Conservation (phyloP, 2,113 vertebrate species). For the Clarias macrocephalus region DNA sequence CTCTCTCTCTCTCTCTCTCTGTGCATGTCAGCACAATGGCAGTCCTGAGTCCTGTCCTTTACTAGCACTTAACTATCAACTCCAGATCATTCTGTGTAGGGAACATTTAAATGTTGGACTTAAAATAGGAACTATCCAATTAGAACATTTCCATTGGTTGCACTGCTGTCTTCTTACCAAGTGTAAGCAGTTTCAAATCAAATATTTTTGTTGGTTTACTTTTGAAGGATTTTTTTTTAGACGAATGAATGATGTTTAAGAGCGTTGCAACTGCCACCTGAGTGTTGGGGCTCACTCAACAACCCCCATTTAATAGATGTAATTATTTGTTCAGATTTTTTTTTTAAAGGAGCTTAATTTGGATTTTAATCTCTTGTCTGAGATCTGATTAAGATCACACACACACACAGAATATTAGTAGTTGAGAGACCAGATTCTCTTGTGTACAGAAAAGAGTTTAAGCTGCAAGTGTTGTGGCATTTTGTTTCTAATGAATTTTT, state of each 20-base stretch:
- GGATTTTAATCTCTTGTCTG: conserved; percentile 61
- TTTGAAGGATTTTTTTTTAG: conserved; percentile 25
- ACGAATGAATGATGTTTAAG: conserved; percentile 41
- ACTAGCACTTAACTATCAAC: conserved; percentile 37
- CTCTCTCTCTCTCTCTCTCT: background rate
- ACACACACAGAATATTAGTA: conserved; percentile 44
- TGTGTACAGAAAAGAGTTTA: conserved; percentile 68
- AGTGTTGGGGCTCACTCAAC: conserved; percentile 52
- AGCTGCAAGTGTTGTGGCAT: conserved; percentile 58
- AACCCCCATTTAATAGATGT: conserved; percentile 64
- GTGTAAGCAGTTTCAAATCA: background rate
- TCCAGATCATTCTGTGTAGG: conserved; percentile 14
- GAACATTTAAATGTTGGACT: conserved; percentile 29
- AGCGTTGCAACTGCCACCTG: conserved; percentile 45
- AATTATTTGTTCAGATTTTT: conserved; percentile 52
- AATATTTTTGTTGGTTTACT: conserved; percentile 7
- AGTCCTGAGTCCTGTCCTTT: conserved; percentile 25
- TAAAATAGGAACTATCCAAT: background rate
- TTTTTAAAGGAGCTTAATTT: conserved; percentile 38
- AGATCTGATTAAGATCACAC: conserved; percentile 56
- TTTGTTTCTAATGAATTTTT: conserved; percentile 43
- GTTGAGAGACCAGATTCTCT: conserved; percentile 46
- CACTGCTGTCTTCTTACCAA: background rate
- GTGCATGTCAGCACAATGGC: conserved; percentile 9
- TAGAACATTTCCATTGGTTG: background rate